A percentile compares a stretch with the other conserved stretches of the same genome.
Evolutionary conservation across 2,113 vertebrate genomes (phyloP).

Genomic region (Nansenia antarctica): DNA sequence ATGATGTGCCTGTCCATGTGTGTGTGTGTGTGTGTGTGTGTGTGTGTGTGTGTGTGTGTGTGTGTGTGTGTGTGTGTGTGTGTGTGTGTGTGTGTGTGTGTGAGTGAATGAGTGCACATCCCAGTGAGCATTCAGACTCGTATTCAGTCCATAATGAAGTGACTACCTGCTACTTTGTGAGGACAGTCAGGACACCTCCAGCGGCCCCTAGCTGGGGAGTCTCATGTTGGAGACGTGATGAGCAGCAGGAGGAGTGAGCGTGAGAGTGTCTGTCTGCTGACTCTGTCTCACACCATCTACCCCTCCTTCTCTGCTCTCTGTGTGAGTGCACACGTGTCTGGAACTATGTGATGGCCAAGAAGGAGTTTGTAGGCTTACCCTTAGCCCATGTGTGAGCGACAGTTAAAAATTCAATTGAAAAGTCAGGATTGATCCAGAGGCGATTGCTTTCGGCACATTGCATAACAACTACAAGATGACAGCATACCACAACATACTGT

Average conservation of each 20-base stretch:
- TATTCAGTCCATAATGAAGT: background rate
- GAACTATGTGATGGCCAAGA: background rate
- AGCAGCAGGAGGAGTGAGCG: background rate
- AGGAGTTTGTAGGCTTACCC: background rate
- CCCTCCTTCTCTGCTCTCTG: too few relatives aligned
- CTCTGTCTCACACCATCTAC: too few relatives aligned
- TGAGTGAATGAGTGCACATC: background rate
- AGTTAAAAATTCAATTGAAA: too few relatives aligned
- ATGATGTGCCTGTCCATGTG: background rate
- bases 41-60: background rate
- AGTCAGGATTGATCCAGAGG: too few relatives aligned
- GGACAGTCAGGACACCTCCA: background rate
- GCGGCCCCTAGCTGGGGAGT: background rate
- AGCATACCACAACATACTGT: too few relatives aligned
- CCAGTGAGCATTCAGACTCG: background rate
- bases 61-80: background rate
- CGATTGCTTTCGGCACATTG: too few relatives aligned
- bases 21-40: background rate
- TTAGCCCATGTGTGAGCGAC: too few relatives aligned
- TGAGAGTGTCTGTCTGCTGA: too few relatives aligned
- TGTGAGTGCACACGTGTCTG: background rate
- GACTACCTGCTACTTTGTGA: background rate
- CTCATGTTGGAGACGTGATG: conserved; percentile 11
- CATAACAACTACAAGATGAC: too few relatives aligned
- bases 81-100: background rate